Evolutionary conservation across 2,888 invertebrate genomes (phyloP).

Genomic region (Drosophila ustulata): DNA sequence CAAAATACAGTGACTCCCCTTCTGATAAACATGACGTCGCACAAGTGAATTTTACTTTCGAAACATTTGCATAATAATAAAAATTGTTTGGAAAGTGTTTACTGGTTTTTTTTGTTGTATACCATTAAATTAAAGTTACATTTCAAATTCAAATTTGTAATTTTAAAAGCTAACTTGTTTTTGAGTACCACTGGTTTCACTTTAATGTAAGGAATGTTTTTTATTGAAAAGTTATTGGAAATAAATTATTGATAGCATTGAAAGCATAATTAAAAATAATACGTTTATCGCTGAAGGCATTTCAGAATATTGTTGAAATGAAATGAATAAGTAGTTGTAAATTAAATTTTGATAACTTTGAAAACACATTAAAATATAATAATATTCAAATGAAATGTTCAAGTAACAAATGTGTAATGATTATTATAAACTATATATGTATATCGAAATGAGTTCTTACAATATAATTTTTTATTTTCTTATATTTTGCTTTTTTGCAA

Average conservation of each 20-base stretch:
- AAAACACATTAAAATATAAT: no score
- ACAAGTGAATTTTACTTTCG: neutral
- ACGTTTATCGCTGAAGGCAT: no score
- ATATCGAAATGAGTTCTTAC: no score
- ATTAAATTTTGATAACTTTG: no score
- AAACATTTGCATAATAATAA: neutral
- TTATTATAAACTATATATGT: no score
- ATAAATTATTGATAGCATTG: neutral
- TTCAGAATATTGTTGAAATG: no score
- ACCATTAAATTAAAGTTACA: neutral
- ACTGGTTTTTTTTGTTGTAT: neutral
- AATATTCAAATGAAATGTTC: no score
- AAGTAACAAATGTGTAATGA: no score
- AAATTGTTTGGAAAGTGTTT: neutral
- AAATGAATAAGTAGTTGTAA: no score
- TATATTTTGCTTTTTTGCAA: no score
- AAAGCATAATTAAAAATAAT: no score
- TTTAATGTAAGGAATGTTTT: neutral
- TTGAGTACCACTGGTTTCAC: neutral
- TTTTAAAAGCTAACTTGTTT: neutral
- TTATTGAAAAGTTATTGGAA: neutral
- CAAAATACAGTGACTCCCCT: neutral
- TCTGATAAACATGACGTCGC: neutral
- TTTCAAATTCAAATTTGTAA: neutral
- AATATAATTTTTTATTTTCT: no score